Evolutionary conservation across 2,888 invertebrate genomes (phyloP).

Genomic region (Ommatoiulus sabulosus): DNA sequence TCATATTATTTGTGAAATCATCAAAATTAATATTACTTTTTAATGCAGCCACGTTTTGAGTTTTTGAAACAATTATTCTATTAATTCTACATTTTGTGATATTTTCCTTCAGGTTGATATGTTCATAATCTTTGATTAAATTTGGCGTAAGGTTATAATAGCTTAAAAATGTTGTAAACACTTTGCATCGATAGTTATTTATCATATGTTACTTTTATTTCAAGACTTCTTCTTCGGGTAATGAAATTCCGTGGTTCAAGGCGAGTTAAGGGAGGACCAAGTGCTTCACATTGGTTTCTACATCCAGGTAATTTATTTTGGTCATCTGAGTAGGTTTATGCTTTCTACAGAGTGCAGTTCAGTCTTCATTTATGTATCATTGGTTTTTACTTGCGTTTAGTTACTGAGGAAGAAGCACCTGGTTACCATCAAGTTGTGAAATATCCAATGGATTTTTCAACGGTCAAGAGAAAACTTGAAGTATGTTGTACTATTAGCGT

Average conservation of each 20-base stretch:
- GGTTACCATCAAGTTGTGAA: slow-evolving; percentile 67
- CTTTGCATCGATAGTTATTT: not conserved
- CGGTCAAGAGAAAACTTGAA: slow-evolving; percentile 66
- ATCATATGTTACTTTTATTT: slow-evolving; percentile 54
- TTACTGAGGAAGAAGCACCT: slow-evolving; percentile 67
- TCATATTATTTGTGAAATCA: too few species aligned
- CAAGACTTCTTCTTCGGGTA: slow-evolving; percentile 66
- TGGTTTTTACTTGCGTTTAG: slow-evolving; percentile 61
- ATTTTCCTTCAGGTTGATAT: too few species aligned
- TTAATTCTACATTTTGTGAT: too few species aligned
- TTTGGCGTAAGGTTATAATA: too few species aligned
- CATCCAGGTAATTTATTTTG: slow-evolving; percentile 56
- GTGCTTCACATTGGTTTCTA: slow-evolving; percentile 60
- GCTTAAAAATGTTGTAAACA: not conserved
- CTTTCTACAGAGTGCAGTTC: not conserved
- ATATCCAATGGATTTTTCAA: slow-evolving; percentile 68
- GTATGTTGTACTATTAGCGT: not conserved
- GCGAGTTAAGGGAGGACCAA: slow-evolving; percentile 54
- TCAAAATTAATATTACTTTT: too few species aligned
- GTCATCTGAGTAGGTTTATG: not conserved
- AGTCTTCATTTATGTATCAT: slow-evolving; percentile 46
- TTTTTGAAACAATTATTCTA: too few species aligned
- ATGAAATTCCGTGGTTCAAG: slow-evolving; percentile 64
- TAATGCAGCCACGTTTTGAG: too few species aligned
- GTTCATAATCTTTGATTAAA: too few species aligned